These are phyloP conservation scores for Tethea ocularis DNA, from an alignment of 2,888 invertebrate genomes.

Conservation along the genomic window DNA sequence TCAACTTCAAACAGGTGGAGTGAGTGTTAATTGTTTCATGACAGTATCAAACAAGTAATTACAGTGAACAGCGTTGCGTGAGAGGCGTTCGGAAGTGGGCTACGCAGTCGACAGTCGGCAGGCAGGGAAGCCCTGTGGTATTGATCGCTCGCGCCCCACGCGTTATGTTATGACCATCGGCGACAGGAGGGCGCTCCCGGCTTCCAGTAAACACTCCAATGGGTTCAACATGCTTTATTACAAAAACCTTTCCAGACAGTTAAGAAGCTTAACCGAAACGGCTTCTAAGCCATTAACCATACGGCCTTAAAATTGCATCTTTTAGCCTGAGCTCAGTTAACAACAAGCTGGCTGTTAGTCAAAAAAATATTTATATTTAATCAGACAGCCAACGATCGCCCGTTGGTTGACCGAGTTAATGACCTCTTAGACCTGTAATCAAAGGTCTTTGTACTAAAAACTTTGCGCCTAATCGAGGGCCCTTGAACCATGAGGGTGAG, in stretches of 20 bases:
- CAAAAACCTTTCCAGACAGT: constrained; percentile 32
- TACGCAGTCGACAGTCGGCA: constrained; percentile 50
- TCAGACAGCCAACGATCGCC: constrained; percentile 32
- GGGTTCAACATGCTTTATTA: constrained; percentile 54
- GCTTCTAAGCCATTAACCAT: constrained; percentile 12
- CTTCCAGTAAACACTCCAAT: constrained; percentile 64
- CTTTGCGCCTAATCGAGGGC: constrained; percentile 32
- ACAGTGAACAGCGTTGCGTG: constrained; percentile 52
- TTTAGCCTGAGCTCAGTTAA: background rate
- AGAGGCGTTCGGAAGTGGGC: constrained; percentile 51
- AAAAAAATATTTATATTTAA: constrained; percentile 20
- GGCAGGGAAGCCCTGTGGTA: constrained; percentile 75
- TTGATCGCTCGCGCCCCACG: constrained; percentile 77
- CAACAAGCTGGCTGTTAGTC: no score
- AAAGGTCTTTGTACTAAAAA: constrained; percentile 42
- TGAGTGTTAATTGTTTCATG: constrained; percentile 39
- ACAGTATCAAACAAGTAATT: constrained; percentile 44
- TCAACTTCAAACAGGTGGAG: constrained; percentile 18
- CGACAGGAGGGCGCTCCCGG: constrained; percentile 76
- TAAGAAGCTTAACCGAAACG: constrained; percentile 17
- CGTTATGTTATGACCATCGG: constrained; percentile 75
- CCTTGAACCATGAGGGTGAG: constrained; percentile 33
- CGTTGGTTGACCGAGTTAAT: constrained; percentile 30
- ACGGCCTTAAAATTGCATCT: background rate
- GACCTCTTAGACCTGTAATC: constrained; percentile 38